phyloP scores from a whole-genome alignment of 1,140 invertebrate genomes.

The Muscidifurax raptorellus region DNA sequence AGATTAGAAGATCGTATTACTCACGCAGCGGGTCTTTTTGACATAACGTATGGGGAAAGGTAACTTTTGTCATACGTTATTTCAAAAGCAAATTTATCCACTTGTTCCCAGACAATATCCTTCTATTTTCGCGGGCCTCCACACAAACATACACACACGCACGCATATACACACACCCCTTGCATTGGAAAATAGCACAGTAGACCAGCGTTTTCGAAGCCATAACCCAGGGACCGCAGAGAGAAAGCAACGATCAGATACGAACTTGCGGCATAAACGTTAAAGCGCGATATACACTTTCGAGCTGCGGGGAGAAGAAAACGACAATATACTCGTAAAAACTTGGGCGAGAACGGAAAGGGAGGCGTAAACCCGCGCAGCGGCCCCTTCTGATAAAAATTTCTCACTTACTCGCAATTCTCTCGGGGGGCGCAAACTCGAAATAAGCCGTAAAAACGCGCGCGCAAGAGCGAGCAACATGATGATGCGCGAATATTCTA shows the following conservation, averaged over 20 bases:
- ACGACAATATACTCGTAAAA: slow-evolving; percentile 42
- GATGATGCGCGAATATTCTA: no score
- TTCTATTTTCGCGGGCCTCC: not conserved
- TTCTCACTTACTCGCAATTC: slow-evolving; percentile 23
- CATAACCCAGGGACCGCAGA: not conserved
- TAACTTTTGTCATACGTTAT: no score
- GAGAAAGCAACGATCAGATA: slow-evolving; percentile 15
- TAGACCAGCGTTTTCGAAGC: not conserved
- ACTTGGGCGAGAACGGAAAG: not conserved
- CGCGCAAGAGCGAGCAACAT: no score
- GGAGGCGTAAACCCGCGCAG: not conserved
- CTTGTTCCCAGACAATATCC: no score
- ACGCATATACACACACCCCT: not conserved
- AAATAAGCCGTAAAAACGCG: slow-evolving; percentile 7
- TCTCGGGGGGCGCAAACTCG: not conserved
- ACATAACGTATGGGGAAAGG: no score
- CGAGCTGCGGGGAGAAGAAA: not conserved
- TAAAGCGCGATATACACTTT: slow-evolving; percentile 16
- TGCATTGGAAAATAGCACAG: not conserved
- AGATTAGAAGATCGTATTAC: no score
- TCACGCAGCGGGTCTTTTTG: no score
- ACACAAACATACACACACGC: no score
- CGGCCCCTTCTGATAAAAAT: slow-evolving; percentile 22
- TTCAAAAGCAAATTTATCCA: no score
- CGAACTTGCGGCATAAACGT: slow-evolving; percentile 33